These are phyloP conservation scores for Macropis europaea DNA, from an alignment of 2,888 invertebrate species.

Conservation along the genomic window DNA sequence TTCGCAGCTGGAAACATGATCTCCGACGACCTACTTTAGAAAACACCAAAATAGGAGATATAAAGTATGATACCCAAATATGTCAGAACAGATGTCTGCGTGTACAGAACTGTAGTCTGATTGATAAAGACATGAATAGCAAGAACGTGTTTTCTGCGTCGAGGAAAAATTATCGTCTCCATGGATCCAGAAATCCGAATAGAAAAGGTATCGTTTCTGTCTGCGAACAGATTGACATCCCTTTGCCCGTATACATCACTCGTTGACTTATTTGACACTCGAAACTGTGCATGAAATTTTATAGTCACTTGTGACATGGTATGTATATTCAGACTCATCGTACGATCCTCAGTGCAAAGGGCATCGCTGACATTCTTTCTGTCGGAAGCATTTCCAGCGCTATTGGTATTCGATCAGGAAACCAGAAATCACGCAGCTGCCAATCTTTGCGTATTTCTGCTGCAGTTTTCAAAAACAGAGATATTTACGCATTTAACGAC, in stretches of 20 bases:
- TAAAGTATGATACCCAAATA: too few relatives aligned
- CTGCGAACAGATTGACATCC: slow-evolving; percentile 19
- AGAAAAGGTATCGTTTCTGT: not conserved
- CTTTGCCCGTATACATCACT: slow-evolving; percentile 31
- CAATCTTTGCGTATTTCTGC: not conserved
- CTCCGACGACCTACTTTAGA: too few relatives aligned
- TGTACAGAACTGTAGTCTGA: too few relatives aligned
- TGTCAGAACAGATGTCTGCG: too few relatives aligned
- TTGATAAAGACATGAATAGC: too few relatives aligned
- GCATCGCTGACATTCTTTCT: slow-evolving; percentile 32
- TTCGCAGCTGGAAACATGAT: too few relatives aligned
- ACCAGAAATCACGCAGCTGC: slow-evolving; percentile 9
- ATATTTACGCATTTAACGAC: too few relatives aligned
- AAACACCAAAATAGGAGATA: too few relatives aligned
- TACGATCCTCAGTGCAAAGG: slow-evolving; percentile 26
- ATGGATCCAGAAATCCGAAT: not conserved
- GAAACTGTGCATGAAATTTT: slow-evolving; percentile 27
- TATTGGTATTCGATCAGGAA: slow-evolving; percentile 6
- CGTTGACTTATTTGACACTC: slow-evolving; percentile 25
- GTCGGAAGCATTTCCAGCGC: slow-evolving; percentile 13
- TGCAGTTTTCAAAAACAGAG: too few relatives aligned
- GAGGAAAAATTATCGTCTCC: not conserved
- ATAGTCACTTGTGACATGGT: slow-evolving; percentile 11
- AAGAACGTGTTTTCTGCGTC: too few relatives aligned
- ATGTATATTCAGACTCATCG: slow-evolving; percentile 35